These are phyloP conservation scores for Drosophila asahinai DNA, from an alignment of 1,140 invertebrate species.

Conservation along the genomic window DNA sequence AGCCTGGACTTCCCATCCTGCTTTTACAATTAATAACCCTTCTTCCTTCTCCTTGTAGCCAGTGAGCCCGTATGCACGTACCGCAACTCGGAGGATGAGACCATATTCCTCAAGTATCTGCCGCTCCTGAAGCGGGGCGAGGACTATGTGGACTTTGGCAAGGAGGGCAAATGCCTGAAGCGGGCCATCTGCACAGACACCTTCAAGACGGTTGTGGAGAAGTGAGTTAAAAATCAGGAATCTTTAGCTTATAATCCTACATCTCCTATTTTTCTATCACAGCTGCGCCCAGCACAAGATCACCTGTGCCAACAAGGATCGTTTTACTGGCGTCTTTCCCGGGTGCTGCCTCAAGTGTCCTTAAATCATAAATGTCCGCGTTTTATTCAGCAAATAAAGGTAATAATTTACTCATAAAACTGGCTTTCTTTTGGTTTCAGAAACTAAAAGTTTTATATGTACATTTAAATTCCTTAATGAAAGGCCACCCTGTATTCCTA, in stretches of 20 bases:
- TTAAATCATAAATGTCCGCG: not conserved
- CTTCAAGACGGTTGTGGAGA: conserved; percentile 72
- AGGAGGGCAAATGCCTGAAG: conserved; percentile 76
- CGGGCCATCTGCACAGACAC: conserved; percentile 73
- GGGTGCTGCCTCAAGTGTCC: conserved; percentile 77
- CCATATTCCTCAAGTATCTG: conserved; percentile 76
- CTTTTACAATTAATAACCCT: not conserved
- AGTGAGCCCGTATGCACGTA: conserved; percentile 74
- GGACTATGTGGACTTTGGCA: conserved; percentile 80
- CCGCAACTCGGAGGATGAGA: conserved; percentile 72
- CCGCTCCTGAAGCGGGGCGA: conserved; percentile 64
- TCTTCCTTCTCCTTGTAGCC: conserved; percentile 13
- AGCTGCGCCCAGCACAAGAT: conserved; percentile 70
- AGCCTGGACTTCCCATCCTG: not conserved
- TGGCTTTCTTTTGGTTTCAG: not conserved
- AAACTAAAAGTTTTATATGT: too few relatives aligned
- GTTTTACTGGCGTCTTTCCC: conserved; percentile 75
- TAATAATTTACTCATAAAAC: not conserved
- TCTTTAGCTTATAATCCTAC: not conserved
- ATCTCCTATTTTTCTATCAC: not conserved
- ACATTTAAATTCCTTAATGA: too few relatives aligned
- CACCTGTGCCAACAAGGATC: conserved; percentile 71
- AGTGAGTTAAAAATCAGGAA: conserved; percentile 51
- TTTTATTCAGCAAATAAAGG: not conserved
- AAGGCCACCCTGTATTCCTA: too few relatives aligned